phyloP scores from a whole-genome alignment of 1,140 invertebrate species.

The Acromyrmex heyeri region DNA sequence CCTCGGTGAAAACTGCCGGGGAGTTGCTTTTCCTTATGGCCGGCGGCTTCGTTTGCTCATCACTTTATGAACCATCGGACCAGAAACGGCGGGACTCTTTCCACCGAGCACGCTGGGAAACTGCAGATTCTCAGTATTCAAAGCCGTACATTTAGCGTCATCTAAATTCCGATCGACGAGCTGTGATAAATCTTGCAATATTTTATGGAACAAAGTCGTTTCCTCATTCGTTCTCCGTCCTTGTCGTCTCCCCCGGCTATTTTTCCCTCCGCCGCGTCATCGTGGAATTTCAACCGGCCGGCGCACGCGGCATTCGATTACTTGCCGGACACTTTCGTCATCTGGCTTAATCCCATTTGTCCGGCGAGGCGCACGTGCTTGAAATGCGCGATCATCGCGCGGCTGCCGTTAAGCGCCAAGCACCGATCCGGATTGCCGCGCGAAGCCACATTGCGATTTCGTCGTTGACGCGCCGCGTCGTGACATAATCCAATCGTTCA shows the following conservation, averaged over 20 bases:
- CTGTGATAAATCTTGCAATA: constrained; percentile 19
- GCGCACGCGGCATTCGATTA: constrained; percentile 63
- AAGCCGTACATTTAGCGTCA: not conserved
- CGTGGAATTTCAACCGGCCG: constrained; percentile 74
- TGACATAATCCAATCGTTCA: not conserved
- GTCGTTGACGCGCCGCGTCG: not conserved
- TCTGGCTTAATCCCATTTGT: constrained; percentile 72
- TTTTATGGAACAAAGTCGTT: constrained; percentile 11
- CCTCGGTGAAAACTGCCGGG: constrained; percentile 6
- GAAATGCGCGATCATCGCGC: constrained; percentile 68
- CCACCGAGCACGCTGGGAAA: constrained; percentile 23
- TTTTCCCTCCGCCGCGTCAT: constrained; percentile 73
- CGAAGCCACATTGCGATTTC: constrained; percentile 27
- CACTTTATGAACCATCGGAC: constrained; percentile 54
- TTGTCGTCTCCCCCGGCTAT: constrained; percentile 9
- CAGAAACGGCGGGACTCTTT: constrained; percentile 15
- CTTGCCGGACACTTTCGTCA: constrained; percentile 71
- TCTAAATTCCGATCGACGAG: constrained; percentile 35
- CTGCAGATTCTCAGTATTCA: constrained; percentile 67
- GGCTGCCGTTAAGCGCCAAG: constrained; percentile 24
- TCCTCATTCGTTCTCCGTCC: not conserved
- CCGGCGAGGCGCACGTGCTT: constrained; percentile 68
- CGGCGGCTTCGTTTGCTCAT: constrained; percentile 56
- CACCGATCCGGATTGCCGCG: constrained; percentile 6
- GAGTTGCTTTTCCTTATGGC: constrained; percentile 44